Evolutionary conservation across 1,140 invertebrate species (phyloP).

Genomic region (Goniozus legneri): DNA sequence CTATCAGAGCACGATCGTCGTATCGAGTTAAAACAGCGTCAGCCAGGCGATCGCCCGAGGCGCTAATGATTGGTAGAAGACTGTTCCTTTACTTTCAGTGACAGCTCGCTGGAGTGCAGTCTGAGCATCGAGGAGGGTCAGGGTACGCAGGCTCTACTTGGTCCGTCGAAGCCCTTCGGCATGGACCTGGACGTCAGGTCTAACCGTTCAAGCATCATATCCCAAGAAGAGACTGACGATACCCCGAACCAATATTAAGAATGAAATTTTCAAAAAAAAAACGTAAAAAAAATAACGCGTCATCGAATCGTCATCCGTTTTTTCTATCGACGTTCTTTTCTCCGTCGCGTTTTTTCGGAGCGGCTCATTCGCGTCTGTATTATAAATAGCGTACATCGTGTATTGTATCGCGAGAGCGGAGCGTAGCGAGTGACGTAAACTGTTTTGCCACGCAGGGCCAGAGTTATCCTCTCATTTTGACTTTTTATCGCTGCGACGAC

Average conservation of each 20-base stretch:
- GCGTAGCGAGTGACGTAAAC: too few relatives aligned
- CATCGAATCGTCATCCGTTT: too few relatives aligned
- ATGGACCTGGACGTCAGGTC: conserved; percentile 58
- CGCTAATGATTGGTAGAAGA: conserved; percentile 48
- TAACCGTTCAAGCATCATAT: conserved; percentile 57
- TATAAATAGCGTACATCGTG: too few relatives aligned
- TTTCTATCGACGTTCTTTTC: too few relatives aligned
- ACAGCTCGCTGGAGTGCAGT: conserved; percentile 53
- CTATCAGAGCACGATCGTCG: conserved; percentile 17
- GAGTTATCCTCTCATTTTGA: too few relatives aligned
- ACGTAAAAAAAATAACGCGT: too few relatives aligned
- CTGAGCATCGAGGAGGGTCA: conserved; percentile 38
- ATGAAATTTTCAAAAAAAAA: too few relatives aligned
- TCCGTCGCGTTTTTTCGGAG: too few relatives aligned
- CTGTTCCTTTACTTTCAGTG: conserved; percentile 55
- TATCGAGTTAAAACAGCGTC: conserved; percentile 11
- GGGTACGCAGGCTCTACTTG: conserved; percentile 32
- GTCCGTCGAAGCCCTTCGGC: conserved; percentile 49
- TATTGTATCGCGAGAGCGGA: too few relatives aligned
- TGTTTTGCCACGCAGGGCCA: too few relatives aligned
- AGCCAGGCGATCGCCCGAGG: conserved; percentile 16
- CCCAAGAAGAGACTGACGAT: conserved; percentile 52
- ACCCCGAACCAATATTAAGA: conserved; percentile 26
- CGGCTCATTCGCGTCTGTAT: too few relatives aligned
- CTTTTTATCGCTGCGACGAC: too few relatives aligned